Evolutionary conservation across 2,797 vertebrate genomes (phyloP).

Genomic region (Decapterus maruadsi): DNA sequence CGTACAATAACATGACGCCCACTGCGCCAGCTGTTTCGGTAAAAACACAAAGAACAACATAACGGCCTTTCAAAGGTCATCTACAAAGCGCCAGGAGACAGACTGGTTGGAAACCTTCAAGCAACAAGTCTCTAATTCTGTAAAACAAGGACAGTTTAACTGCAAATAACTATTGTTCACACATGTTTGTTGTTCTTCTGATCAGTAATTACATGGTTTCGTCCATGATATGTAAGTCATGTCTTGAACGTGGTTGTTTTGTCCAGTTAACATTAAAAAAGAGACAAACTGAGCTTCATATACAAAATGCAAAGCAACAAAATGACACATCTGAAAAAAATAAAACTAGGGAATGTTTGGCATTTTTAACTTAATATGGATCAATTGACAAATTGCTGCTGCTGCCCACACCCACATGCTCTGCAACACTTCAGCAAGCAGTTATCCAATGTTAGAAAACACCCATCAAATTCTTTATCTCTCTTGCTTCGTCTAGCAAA

Average conservation of each 20-base stretch:
- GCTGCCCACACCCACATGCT: neutral
- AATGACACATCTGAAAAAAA: neutral
- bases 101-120: neutral
- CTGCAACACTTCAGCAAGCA: neutral
- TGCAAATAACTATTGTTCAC: neutral
- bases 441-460: neutral
- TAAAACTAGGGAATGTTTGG: neutral
- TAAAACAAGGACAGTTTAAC: neutral
- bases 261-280: neutral
- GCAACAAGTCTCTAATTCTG: neutral
- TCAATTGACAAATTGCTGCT: neutral
- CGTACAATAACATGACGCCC: conserved; percentile 57
- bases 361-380: neutral
- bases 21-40: conserved; percentile 30
- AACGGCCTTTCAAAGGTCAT: conserved; percentile 35
- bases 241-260: conserved; percentile 1
- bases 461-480: neutral
- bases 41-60: conserved; percentile 58
- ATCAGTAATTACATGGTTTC: neutral
- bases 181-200: neutral
- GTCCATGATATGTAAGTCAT: neutral
- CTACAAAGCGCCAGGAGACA: conserved; percentile 35
- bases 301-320: neutral
- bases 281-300: neutral
- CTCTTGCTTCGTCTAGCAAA: neutral